Base-by-base conservation (phyloP, 2,113 vertebrate species). In the Chaetorhynchus papuensis region DNA sequence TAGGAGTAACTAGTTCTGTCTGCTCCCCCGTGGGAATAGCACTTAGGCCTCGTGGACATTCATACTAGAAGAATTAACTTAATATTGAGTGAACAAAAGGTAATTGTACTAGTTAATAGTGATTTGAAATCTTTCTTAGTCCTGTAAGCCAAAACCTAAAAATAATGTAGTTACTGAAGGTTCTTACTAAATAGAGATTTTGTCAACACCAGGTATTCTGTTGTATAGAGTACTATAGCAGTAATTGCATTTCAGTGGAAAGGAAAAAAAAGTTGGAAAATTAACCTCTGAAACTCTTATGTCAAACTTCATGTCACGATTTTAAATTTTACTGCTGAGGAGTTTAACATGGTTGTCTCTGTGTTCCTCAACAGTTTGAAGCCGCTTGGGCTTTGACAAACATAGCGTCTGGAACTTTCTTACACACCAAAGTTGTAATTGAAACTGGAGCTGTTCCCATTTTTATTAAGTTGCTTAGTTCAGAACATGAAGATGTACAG, bases 341-440 rank as follows among this genome's bases (percentile, higher is more conserved):
- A 12, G 10, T 69, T 85, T 86, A 76, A 74, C 26, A 1, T 69
- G 10, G 7, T 75, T 7, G 0, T 60, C 26, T 96, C 80, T 90
- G n/a, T 90, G 27, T n/a, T 87, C 22, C 74, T 87, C 47, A 76
- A 95, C 86, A 99, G 98, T 99, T 99, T 94, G 98, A 99, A 98
- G 99, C 99, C 84, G 99, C 99, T 18, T 99, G 99, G 99, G 99
- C 99, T 61, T 97, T 99, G 92, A 99, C 99, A 88, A 99, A 99
- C 97, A 99, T 99, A 94, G 99, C 99, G 2, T 99, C 99, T 54
- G 99, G 99, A 89, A 99, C 99, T 68, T 99, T 99, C 90, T 97
- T 98, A 28, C 99, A 99, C 94, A 99, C 99, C 57, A 99, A 99
- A 96, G 99, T 99, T 84, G 99, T 99, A 65, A 99, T 99, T 89